Conservation (phyloP, 2,888 invertebrate genomes). For the Dynastes hyllus region DNA sequence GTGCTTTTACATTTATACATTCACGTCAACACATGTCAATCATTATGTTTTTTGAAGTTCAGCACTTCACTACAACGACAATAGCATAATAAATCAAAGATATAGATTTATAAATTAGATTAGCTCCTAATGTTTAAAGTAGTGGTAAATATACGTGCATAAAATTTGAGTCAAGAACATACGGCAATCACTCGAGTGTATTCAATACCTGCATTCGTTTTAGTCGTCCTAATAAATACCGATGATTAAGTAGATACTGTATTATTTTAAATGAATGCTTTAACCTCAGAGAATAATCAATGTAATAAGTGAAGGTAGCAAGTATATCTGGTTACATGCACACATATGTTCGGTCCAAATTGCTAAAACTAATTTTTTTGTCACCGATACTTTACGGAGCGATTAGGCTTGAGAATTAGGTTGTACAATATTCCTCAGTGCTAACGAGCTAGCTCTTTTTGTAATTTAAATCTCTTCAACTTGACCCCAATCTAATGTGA, state of each 20-base stretch:
- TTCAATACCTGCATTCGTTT: slow-evolving; percentile 7
- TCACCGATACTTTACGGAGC: not conserved
- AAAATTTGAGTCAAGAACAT: slow-evolving; percentile 30
- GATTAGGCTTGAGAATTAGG: too few species aligned
- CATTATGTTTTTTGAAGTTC: not conserved
- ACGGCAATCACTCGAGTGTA: not conserved
- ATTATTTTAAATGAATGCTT: slow-evolving; percentile 11
- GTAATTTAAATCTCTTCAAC: slow-evolving; percentile 40
- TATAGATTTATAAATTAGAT: slow-evolving; percentile 34
- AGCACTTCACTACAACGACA: slow-evolving; percentile 21
- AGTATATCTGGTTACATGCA: not conserved
- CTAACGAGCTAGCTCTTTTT: slow-evolving; percentile 11
- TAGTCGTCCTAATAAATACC: slow-evolving; percentile 7
- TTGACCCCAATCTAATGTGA: slow-evolving; percentile 34
- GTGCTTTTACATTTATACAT: slow-evolving; percentile 6
- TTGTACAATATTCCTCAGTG: not conserved
- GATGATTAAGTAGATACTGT: slow-evolving; percentile 4
- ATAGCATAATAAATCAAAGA: slow-evolving; percentile 18
- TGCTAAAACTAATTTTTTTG: slow-evolving; percentile 10
- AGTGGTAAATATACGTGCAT: slow-evolving; percentile 8
- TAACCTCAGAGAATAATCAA: slow-evolving; percentile 11
- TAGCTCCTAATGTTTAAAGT: slow-evolving; percentile 1
- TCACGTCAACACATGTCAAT: slow-evolving; percentile 31
- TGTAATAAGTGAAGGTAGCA: slow-evolving; percentile 6
- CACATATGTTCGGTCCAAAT: slow-evolving; percentile 3